Base-by-base conservation (phyloP, 1,140 invertebrate genomes). In the Lanistes nyassanus region DNA sequence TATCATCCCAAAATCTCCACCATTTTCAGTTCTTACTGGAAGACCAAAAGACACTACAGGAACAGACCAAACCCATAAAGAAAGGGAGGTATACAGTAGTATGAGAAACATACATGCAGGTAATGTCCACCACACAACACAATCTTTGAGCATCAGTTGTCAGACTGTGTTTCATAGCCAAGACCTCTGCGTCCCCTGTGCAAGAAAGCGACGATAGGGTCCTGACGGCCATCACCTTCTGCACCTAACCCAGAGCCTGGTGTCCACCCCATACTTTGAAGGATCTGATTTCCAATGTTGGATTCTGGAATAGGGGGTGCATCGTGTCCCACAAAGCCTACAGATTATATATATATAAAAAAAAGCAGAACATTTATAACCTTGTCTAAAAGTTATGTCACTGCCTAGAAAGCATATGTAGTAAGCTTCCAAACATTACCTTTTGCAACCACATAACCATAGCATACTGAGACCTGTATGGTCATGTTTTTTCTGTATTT, bases 231-330 rank as follows among this genome's bases (percentile, higher is more conserved):
- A 29, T 69, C 76, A 31, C 82, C 82, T 26, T 83, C 75, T 29
- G 83, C 69, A 37, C 88, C 88, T 62, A 89, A 78, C 21, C 84
- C 86, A 26, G 79, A 82, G 3, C 88, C 87, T 7, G 89, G 88
- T 26, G 78, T 77, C 89, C 87, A 90, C 13, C 87, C 87, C 85
- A 88, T 87, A 37, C 76, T 84, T 74, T 86, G 84, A 31, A 88
- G 77, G 79, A 89, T 85, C 56, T 80, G 77, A 75, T 83, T 86
- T 2, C 87, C 88, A 67, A 88, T 81, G 75, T 88, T 89, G 58
- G 71, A 78, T 31, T 87, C 86, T 26, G 87, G 83, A 42, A 90
- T 85, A 19, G 87, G 85, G 0, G 78, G 67, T 16, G 85, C 79
- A 34, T 82, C 75, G 11, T 76, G 80, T 60, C 80, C 81, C 64